phyloP scores from a whole-genome alignment of 2,113 vertebrate species.

The Carassius auratus region DNA sequence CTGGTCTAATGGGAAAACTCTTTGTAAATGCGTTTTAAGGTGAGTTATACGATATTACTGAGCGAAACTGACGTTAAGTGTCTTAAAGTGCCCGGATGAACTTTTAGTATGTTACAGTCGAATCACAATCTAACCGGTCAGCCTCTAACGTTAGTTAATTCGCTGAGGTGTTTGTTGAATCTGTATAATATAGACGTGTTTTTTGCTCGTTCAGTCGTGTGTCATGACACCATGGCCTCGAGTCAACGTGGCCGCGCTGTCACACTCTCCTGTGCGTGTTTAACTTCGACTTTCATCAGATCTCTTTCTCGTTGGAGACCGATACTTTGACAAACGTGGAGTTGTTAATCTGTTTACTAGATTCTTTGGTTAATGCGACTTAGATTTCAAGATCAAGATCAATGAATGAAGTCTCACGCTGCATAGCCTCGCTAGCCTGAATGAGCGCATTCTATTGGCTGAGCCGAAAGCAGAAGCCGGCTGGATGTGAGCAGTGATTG shows the following conservation, averaged over 20 bases:
- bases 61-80: not conserved
- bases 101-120: not conserved
- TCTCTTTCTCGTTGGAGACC: not conserved
- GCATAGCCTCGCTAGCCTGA: not conserved
- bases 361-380: not conserved
- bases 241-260: constrained; percentile 31
- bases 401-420: constrained; percentile 24
- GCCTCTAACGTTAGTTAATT: not conserved
- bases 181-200: not conserved
- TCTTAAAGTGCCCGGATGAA: not conserved
- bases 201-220: not conserved
- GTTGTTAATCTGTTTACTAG: not conserved
- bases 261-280: not conserved
- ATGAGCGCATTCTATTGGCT: constrained; percentile 16
- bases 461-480: not conserved
- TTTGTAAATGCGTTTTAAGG: constrained; percentile 92
- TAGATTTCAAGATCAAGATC: not conserved
- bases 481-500: not conserved
- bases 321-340: not conserved
- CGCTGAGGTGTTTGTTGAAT: not conserved
- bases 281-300: not conserved
- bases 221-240: not conserved
- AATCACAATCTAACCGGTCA: not conserved
- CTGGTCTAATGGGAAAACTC: constrained; percentile 80
- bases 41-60: constrained; percentile 55